phyloP scores from a whole-genome alignment of 2,888 invertebrate genomes.

The Unio pictorum region DNA sequence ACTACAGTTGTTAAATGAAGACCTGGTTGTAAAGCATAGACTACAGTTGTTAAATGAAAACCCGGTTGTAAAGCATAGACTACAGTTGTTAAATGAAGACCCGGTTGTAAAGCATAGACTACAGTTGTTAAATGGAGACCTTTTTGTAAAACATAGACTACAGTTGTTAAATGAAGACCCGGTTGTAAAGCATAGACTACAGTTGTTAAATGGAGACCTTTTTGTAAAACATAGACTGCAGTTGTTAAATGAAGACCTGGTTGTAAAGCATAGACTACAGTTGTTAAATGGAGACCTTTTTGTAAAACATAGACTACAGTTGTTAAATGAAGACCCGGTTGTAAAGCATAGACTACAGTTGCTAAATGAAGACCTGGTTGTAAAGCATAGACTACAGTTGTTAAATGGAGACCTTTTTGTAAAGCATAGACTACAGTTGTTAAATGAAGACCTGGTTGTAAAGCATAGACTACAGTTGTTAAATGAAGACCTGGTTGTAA shows the following conservation, averaged over 20 bases:
- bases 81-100: no score
- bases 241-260: no score
- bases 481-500: neutral
- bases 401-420: neutral
- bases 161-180: no score
- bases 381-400: neutral
- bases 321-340: no score
- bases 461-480: neutral
- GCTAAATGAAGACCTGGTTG: neutral
- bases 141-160: neutral
- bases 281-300: no score
- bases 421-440: neutral
- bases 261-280: neutral
- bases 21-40: neutral
- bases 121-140: no score
- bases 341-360: neutral
- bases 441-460: neutral
- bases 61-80: neutral
- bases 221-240: neutral
- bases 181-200: neutral
- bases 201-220: no score
- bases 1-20: no score
- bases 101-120: neutral
- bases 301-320: neutral
- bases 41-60: no score